Percentiles rank a stretch among this genome's conserved stretches.
These are phyloP conservation scores for Polypedilum pembai DNA, from an alignment of 1,140 invertebrate species.

Conservation along the genomic window DNA sequence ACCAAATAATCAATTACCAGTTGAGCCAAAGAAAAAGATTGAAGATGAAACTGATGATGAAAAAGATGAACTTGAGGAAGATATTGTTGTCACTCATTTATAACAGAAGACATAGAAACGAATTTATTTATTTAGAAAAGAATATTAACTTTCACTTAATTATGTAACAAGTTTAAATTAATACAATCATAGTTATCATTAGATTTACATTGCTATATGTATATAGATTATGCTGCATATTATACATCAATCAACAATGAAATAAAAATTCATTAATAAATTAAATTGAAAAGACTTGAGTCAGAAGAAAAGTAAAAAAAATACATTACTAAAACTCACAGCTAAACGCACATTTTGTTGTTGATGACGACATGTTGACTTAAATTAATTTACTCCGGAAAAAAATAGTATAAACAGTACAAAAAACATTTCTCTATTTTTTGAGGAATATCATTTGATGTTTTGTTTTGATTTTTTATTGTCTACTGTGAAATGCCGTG, in stretches of 20 bases:
- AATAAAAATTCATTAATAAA: too few species aligned
- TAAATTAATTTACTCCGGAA: background rate
- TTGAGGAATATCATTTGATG: conserved; percentile 20
- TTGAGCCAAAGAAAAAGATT: conserved; percentile 36
- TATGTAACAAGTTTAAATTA: too few species aligned
- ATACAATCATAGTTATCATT: too few species aligned
- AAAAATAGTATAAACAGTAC: background rate
- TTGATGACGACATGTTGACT: background rate
- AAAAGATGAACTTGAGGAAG: conserved; percentile 75
- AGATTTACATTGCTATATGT: too few species aligned
- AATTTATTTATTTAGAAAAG: too few species aligned
- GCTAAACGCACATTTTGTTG: background rate
- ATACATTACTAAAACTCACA: too few species aligned
- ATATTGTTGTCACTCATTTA: conserved; percentile 75
- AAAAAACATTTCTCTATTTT: background rate
- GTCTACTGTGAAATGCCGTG: background rate
- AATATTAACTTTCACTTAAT: too few species aligned
- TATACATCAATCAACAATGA: too few species aligned
- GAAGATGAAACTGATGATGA: conserved; percentile 70
- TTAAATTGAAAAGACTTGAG: too few species aligned
- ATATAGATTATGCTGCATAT: too few species aligned
- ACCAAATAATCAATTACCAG: conserved; percentile 46
- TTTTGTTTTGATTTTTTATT: conserved; percentile 25
- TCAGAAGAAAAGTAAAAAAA: too few species aligned
- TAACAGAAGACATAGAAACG: conserved; percentile 42